Evolutionary conservation across 2,797 vertebrate species (phyloP).

Genomic region (Urophycis tenuis): DNA sequence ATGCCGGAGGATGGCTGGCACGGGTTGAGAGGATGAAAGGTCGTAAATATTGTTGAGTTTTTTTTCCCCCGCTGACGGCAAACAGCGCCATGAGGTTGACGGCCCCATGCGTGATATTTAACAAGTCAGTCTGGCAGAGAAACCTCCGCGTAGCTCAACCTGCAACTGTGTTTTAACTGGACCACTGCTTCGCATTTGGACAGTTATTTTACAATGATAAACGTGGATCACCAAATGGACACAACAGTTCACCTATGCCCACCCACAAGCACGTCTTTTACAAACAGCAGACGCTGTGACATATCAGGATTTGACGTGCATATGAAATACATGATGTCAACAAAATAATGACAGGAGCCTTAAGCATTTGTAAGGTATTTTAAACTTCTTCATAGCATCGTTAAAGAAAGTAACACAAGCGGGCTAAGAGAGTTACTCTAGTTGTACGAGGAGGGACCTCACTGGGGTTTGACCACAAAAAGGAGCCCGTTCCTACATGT

Average conservation of each 20-base stretch:
- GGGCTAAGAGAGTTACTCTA: constrained; percentile 13
- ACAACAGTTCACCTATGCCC: not conserved
- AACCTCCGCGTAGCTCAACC: too few species aligned
- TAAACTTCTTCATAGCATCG: constrained; percentile 11
- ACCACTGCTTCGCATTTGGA: too few species aligned
- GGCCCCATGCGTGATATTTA: too few species aligned
- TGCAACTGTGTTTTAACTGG: too few species aligned
- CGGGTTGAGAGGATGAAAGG: too few species aligned
- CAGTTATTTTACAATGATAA: not conserved
- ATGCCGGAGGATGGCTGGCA: too few species aligned
- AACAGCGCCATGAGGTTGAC: too few species aligned
- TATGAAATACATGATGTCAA: constrained; percentile 11
- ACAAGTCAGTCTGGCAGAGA: too few species aligned
- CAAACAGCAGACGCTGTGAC: constrained; percentile 10
- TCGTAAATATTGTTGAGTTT: too few species aligned
- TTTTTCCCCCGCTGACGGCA: too few species aligned
- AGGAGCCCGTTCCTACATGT: constrained; percentile 20
- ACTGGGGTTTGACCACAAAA: constrained; percentile 13
- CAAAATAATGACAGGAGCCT: constrained; percentile 18
- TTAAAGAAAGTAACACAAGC: constrained; percentile 25
- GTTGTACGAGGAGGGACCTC: not conserved
- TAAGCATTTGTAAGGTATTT: constrained; percentile 12
- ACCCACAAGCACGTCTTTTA: not conserved
- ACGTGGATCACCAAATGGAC: not conserved
- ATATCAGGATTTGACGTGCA: constrained; percentile 1